Evolutionary conservation across 1,140 invertebrate genomes (phyloP), one percentile per base, ranked within the genome.

Genomic region (Drosophila repleta): DNA sequence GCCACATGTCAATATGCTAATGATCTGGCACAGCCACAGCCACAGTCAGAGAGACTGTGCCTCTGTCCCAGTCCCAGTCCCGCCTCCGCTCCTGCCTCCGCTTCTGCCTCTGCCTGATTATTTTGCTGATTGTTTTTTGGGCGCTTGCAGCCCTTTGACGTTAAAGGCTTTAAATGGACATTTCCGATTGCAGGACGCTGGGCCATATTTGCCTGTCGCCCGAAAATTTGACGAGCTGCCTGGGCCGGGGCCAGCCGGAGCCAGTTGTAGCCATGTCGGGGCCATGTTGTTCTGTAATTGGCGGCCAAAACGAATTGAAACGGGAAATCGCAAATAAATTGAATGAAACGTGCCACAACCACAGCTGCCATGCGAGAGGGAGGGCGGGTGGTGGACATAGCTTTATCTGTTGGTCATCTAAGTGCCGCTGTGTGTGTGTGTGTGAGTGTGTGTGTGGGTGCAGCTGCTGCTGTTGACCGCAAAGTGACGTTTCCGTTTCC

Each of bases 1-100:
- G 83, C 83, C 83, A 88, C 83, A 88, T 88, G 79, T 88, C 83
- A 87, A 87, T 88, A 87, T 88, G 83, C 83, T 88, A 87, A 87
- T 87, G 83, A 87, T 82, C 55, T 58, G 70, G 66, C 55, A 24
- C 55, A 24, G 53, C 6, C 74, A 69, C 62, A 58, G 53, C 46
- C 67, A 10, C 35, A 0, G 10, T 37, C 35, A 3, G 7, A 1
- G 15, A 6, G 5, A 17, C 39, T 43, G 1, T 15, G 1, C 7
- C 39, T 41, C 39, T 41, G 4, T 41, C 39, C 15, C 39, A 15
- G 13, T 5, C 39, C 15, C n/a, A 5, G 6, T 10, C 35, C 17
- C 4, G 7, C 8, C 15, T 5, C 15, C 20, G 0, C 10, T 10
- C 35, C 17, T 3, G 7, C 8, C 15, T 5, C 15, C 20, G 0